Conservation (phyloP, 1,140 invertebrate species). For the Leguminivora glycinivorella region DNA sequence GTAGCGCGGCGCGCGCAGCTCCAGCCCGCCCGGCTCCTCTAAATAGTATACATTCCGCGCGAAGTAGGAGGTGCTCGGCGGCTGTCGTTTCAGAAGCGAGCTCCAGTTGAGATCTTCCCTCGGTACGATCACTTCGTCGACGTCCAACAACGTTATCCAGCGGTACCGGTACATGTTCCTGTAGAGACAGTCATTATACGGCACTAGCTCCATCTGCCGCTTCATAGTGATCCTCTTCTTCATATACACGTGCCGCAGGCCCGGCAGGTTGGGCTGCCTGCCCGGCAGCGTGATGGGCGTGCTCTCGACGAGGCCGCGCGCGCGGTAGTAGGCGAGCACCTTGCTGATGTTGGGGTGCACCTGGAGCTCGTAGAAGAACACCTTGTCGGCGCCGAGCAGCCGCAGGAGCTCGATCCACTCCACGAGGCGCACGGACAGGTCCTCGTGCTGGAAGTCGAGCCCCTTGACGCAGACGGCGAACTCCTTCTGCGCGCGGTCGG, state of each 20-base stretch:
- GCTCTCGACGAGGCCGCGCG: constrained; percentile 87
- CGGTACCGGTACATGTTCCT: constrained; percentile 94
- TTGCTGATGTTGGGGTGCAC: constrained; percentile 95
- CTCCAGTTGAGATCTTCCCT: constrained; percentile 88
- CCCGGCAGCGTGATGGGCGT: constrained; percentile 94
- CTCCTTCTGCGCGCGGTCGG: constrained; percentile 80
- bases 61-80: constrained; percentile 88
- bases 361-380: constrained; percentile 95
- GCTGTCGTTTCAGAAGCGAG: constrained; percentile 88
- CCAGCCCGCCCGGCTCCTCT: constrained; percentile 92
- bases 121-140: constrained; percentile 97
- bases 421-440: constrained; percentile 92
- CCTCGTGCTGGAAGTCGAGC: constrained; percentile 94
- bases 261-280: constrained; percentile 93
- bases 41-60: constrained; percentile 97
- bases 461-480: constrained; percentile 98
- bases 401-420: constrained; percentile 96
- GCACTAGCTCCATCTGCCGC: constrained; percentile 96
- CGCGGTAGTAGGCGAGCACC: constrained; percentile 90
- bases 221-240: constrained; percentile 95
- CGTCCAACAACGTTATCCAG: constrained; percentile 94
- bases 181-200: constrained; percentile 98
- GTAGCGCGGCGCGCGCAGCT: constrained; percentile 91
- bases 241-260: constrained; percentile 92
- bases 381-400: constrained; percentile 93